phyloP scores from a whole-genome alignment of 2,113 vertebrate genomes.

The Leptocoma aspasia region DNA sequence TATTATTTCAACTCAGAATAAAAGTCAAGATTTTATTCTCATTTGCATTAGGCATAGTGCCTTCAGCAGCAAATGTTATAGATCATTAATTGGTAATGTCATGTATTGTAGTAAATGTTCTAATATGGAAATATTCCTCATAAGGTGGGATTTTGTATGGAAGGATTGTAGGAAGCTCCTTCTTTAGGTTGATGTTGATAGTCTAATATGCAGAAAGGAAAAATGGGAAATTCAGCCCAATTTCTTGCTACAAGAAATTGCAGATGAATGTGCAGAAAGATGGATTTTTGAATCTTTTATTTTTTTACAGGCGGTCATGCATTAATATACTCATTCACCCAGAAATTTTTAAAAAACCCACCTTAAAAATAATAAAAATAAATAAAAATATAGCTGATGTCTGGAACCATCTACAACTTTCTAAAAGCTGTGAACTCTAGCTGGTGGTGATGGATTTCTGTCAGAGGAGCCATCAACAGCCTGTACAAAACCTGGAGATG shows the following conservation, averaged over 20 bases:
- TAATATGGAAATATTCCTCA: neutral
- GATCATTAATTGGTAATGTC: neutral
- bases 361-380: neutral
- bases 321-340: neutral
- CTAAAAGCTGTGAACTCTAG: neutral
- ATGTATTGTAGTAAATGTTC: neutral
- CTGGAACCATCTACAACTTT: neutral
- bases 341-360: rapidly evolving
- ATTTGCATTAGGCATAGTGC: neutral
- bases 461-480: neutral
- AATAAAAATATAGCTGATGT: neutral
- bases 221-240: neutral
- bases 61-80: neutral
- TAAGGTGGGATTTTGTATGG: neutral
- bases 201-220: neutral
- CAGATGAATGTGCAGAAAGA: neutral
- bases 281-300: neutral
- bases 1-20: neutral
- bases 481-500: neutral
- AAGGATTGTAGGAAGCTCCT: neutral
- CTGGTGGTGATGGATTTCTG: neutral
- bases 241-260: neutral
- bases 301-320: neutral
- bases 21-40: neutral
- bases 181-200: neutral